Evolutionary conservation across 30 jellyfish, hydroid and myxozoan genomes (phyloP), one percentile per base, ranked within the genome.

Genomic region (Cassiopea xamachana): DNA sequence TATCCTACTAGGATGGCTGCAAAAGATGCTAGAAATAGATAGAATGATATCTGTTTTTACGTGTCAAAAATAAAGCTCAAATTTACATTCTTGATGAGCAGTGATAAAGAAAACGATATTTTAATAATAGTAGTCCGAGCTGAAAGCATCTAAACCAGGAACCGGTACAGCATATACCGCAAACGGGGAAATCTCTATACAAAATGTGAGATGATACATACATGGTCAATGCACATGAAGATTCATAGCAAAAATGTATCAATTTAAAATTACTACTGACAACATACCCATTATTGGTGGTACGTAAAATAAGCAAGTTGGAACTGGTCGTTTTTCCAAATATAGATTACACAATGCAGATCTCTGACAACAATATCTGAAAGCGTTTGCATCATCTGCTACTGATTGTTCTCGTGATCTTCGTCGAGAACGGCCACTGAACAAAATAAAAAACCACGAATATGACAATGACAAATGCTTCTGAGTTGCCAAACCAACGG

Each of bases 261-360:
- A 64, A 9, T 64, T 64, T 14, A 59, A 64, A 14, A 2, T 5
- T 13, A 64, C 2, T 2, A 14, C 2, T 4, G 6, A 4, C 8
- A 8, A 81, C 89, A 8, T 68, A 81, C 89, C 89, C 80, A 81
- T 62, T 1, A 62, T 60, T 7, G 89, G 89, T 45, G 89, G 89
- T 19, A 81, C 69, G 48, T 81, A 81, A 27, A 47, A 46, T 1
- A 71, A 62, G 48, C 80, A 68, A 8, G 80, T 60, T 17, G 91
- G 91, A 14, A 83, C 83, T 48, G 91, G 91, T 43, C 91, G 79
- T 60, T 83, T 83, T 48, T 69, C 75, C 17, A 50, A 8, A 70
- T 67, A 83, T 75, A 83, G 18, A 45, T 83, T 27, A 19, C 91
- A 83, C 48, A 83, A 44, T 1, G 91, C 9, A 3, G 83, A 39